Conservation (phyloP, 92 coral and sea anemone genomes). For the Metridium senile region DNA sequence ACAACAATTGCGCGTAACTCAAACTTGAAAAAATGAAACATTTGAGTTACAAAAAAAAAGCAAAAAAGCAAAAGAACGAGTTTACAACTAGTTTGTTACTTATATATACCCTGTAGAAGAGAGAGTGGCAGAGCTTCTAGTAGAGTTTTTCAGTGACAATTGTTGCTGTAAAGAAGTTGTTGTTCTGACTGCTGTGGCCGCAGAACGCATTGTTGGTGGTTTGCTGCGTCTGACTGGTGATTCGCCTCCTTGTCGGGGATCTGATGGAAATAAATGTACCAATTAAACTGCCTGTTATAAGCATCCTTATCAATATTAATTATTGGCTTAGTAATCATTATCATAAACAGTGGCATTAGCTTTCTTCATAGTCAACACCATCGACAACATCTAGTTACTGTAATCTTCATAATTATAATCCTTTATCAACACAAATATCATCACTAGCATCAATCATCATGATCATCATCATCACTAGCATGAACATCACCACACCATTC, state of each 20-base stretch:
- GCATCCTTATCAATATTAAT: not conserved
- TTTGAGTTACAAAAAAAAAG: not conserved
- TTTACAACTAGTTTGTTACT: not conserved
- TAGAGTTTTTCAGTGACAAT: conserved; percentile 60
- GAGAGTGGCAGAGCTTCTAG: conserved; percentile 58
- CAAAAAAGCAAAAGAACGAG: not conserved
- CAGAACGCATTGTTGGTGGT: conserved; percentile 80
- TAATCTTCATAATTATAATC: no score
- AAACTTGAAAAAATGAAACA: no score
- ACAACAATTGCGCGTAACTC: no score
- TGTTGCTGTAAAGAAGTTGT: conserved; percentile 65
- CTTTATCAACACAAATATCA: no score
- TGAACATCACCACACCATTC: no score
- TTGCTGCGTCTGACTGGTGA: conserved; percentile 43
- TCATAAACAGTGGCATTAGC: no score
- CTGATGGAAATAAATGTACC: not conserved
- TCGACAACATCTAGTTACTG: no score
- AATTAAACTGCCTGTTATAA: not conserved
- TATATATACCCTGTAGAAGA: conserved; percentile 74
- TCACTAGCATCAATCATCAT: no score
- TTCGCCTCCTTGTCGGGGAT: conserved; percentile 44
- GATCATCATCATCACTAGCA: no score
- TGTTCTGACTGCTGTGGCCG: conserved; percentile 86
- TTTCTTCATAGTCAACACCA: no score
- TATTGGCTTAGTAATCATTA: no score